Conservation (phyloP, 1,140 invertebrate genomes). For the Hyles euphorbiae region DNA sequence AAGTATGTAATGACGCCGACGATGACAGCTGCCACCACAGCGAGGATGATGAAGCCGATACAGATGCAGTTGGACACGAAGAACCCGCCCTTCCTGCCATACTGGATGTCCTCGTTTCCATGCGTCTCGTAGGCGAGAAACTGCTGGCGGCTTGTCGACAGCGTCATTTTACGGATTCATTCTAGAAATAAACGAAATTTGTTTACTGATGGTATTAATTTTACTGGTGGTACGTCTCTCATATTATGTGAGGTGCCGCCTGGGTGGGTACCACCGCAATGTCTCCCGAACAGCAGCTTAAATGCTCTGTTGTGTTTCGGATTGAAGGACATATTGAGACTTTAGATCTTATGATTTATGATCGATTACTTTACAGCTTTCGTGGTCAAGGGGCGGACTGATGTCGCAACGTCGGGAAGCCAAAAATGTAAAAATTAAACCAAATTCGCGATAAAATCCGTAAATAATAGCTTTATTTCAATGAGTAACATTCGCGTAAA, state of each 20-base stretch:
- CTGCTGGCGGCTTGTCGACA: constrained; percentile 68
- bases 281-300: too few species aligned
- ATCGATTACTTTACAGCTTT: too few species aligned
- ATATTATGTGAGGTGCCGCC: not conserved
- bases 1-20: constrained; percentile 66
- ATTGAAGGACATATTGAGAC: too few species aligned
- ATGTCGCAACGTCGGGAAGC: too few species aligned
- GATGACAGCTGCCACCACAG: constrained; percentile 46
- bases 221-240: not conserved
- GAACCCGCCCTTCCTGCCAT: constrained; percentile 60
- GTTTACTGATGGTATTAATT: not conserved
- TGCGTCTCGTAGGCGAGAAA: constrained; percentile 66
- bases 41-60: constrained; percentile 43
- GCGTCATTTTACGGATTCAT: constrained; percentile 49
- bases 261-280: not conserved
- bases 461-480: too few species aligned
- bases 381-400: too few species aligned
- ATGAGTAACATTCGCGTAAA: too few species aligned
- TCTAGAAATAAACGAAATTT: constrained; percentile 30
- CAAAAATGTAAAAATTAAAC: too few species aligned
- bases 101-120: constrained; percentile 48
- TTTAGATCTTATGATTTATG: too few species aligned
- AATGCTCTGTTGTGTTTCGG: too few species aligned
- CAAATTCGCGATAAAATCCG: too few species aligned
- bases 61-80: constrained; percentile 62